Evolutionary conservation across 2,888 invertebrate genomes (phyloP).

Genomic region (Argyra leucocephala): DNA sequence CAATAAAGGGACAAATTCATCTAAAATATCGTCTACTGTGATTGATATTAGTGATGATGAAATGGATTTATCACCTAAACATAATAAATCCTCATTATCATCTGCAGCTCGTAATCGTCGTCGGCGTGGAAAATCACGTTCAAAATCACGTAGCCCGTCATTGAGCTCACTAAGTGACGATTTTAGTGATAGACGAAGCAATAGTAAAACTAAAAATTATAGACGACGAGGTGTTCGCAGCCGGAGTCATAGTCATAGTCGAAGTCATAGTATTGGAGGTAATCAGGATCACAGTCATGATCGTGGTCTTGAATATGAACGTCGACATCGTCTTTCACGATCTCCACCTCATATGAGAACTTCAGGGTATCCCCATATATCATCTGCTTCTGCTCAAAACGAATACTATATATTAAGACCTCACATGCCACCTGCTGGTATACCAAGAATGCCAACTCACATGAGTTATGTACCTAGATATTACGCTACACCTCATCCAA

Average conservation of each 20-base stretch:
- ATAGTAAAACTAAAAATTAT: background rate
- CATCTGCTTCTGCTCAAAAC: background rate
- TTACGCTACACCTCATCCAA: conserved; percentile 16
- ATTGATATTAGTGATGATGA: conserved; percentile 42
- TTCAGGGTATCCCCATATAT: conserved; percentile 7
- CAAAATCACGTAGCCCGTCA: conserved; percentile 20
- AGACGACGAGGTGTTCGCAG: background rate
- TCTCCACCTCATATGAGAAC: conserved; percentile 15
- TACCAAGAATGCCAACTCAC: conserved; percentile 10
- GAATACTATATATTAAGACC: conserved; percentile 6
- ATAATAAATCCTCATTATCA: conserved; percentile 9
- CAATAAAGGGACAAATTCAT: conserved; percentile 1
- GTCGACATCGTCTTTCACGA: conserved; percentile 23
- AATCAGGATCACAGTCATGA: conserved; percentile 20
- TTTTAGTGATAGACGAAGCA: conserved; percentile 19
- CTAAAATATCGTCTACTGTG: conserved; percentile 22
- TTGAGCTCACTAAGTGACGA: conserved; percentile 25
- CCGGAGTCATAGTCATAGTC: conserved; percentile 18
- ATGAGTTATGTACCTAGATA: conserved; percentile 9
- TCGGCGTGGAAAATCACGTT: conserved; percentile 22
- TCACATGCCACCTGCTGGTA: conserved; percentile 22
- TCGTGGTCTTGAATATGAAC: conserved; percentile 18
- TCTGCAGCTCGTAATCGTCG: conserved; percentile 22
- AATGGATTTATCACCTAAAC: conserved; percentile 18
- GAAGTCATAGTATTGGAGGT: conserved; percentile 19